A percentile compares a stretch with the other conserved stretches of the same genome.
Evolutionary conservation across 1,140 invertebrate species (phyloP).

Genomic region (Lordiphosa stackelbergi): DNA sequence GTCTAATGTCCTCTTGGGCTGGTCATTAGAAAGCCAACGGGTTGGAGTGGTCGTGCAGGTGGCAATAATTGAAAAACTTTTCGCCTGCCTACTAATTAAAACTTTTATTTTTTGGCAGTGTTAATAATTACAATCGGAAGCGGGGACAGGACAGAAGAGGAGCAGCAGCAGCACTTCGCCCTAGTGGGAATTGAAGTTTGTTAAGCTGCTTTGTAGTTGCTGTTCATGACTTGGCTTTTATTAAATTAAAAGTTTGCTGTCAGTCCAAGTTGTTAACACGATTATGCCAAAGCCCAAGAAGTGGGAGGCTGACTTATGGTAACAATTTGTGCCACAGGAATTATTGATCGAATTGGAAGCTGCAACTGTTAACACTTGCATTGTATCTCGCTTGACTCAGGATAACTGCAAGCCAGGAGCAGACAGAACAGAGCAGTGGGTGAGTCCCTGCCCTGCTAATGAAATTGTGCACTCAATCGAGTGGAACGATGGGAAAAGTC

Average conservation of each 20-base stretch:
- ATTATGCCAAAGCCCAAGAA: conserved; percentile 31
- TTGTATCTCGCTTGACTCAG: conserved; percentile 45
- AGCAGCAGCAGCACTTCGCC: conserved; percentile 15
- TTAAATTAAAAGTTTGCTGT: conserved; percentile 65
- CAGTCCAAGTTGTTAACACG: conserved; percentile 45
- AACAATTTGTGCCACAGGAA: conserved; percentile 42
- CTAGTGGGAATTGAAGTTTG: conserved; percentile 49
- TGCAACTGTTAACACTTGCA: conserved; percentile 24
- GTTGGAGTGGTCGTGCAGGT: conserved; percentile 46
- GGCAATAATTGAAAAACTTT: conserved; percentile 75
- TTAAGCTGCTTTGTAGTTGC: conserved; percentile 35
- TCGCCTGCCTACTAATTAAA: conserved; percentile 62
- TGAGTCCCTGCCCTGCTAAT: conserved; percentile 55
- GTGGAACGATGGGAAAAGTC: conserved; percentile 77
- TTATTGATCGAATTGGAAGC: conserved; percentile 38
- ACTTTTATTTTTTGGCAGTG: conserved; percentile 42
- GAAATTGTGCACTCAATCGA: conserved; percentile 77
- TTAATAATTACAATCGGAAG: conserved; percentile 43
- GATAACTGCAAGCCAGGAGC: conserved; percentile 35
- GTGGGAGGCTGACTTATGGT: conserved; percentile 38
- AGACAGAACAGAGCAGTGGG: neutral
- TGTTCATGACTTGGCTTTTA: conserved; percentile 47
- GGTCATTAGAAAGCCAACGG: conserved; percentile 1
- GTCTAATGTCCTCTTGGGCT: conserved; percentile 12
- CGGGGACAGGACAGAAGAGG: conserved; percentile 13